Base-by-base conservation (phyloP, 2,888 invertebrate genomes). In the Auanema freiburgensis region DNA sequence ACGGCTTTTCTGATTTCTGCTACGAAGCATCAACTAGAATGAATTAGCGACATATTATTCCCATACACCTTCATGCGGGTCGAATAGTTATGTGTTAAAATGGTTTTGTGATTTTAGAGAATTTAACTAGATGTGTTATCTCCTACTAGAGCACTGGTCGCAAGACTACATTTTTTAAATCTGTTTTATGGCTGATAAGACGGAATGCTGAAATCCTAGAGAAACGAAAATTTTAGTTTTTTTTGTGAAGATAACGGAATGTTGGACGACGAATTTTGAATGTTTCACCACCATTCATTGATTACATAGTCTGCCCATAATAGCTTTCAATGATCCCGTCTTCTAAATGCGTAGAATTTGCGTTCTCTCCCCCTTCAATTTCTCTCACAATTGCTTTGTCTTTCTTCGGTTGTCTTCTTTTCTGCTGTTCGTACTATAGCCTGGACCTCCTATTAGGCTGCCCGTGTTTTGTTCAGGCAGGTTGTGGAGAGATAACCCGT, bases 1-100 rank as follows among this genome's bases (percentile, higher is more conserved):
- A 86, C 89, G 95, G 85, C 90, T 95, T 84, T 77, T 79, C 62
- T 85, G 72, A 77, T 18, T 16, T 3, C 12, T 14, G 18, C 1
- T 24, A 16, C 16, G 44, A 24, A 46, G 40, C 41, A 16, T n/a
- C 55, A 41, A 12, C 44, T 16, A 5, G 24, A 16, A 21, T 55
- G 40, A 41, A 55, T 33, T 55, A 40, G 10, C 33, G 40, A 10
- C 55, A 4, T 16, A 1, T 50, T 50, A 14, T 24, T 24, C 23
- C 23, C 23, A 24, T 12, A 16, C 12, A 23, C 50, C 50, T 33
- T 33, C 33, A 3, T 8, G 8, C 33, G 33, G 33, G 33, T 33
- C 33, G 33, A 33, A 33, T 33, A 33, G 33, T 33, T 33, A 33
- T 33, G 33, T 33, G 33, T 33, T 33, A 3, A 8, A 33, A 33